Evolutionary conservation across 2,797 vertebrate species (phyloP).

Genomic region (Rhinoraja longicauda): DNA sequence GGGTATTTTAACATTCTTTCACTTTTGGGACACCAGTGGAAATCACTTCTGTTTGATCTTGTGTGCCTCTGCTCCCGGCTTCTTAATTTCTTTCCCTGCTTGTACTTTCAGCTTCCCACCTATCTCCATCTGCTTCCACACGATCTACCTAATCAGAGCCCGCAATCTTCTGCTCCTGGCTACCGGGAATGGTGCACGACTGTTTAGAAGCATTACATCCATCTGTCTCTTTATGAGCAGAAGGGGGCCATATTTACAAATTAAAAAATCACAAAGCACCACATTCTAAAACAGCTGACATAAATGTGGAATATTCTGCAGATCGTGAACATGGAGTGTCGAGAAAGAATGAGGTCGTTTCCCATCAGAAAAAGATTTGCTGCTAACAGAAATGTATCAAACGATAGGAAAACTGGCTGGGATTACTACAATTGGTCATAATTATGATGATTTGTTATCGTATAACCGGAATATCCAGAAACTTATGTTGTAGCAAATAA

Average conservation of each 20-base stretch:
- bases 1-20: conserved; percentile 8
- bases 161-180: conserved; percentile 23
- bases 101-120: conserved; percentile 20
- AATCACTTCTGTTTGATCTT: not conserved
- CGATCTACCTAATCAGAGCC: not conserved
- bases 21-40: not conserved
- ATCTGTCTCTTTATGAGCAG: not conserved
- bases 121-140: conserved; percentile 33
- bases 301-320: not conserved
- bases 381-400: not conserved
- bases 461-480: not conserved
- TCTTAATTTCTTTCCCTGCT: conserved; percentile 36
- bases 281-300: not conserved
- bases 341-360: not conserved
- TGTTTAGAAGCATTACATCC: conserved; percentile 27
- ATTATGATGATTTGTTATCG: not conserved
- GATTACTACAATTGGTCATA: not conserved
- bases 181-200: not conserved
- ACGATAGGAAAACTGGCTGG: not conserved
- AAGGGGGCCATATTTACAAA: not conserved
- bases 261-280: not conserved
- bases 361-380: not conserved
- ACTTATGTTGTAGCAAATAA: not conserved
- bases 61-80: conserved; percentile 1
- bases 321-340: not conserved